These are phyloP conservation scores for Petrocephalus microphthalmus DNA, from an alignment of 2,113 vertebrate species.

Conservation along the genomic window DNA sequence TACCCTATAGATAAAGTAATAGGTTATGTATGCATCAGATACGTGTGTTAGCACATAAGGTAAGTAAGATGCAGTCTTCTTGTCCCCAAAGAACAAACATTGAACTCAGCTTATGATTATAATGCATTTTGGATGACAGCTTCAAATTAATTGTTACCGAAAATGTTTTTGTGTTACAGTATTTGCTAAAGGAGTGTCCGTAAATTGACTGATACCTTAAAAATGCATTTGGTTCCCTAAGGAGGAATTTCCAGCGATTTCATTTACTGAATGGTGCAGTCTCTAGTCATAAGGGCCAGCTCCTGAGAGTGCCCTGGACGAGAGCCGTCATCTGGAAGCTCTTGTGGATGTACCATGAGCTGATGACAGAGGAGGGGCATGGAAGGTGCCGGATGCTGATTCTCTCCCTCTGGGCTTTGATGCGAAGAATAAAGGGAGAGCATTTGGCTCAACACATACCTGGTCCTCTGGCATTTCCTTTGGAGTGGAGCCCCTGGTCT, in stretches of 20 bases:
- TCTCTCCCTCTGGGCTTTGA: not conserved
- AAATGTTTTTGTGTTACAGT: not conserved
- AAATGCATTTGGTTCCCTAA: not conserved
- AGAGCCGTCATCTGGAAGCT: not conserved
- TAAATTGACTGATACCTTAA: not conserved
- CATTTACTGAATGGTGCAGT: not conserved
- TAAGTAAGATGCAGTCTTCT: not conserved
- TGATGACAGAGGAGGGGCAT: not conserved
- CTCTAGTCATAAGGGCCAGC: not conserved
- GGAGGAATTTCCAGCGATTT: not conserved
- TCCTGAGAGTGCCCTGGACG: not conserved
- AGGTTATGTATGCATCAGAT: not conserved
- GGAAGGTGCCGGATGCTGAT: not conserved
- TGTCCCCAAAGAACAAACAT: not conserved
- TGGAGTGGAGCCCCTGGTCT: not conserved
- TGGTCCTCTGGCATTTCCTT: not conserved
- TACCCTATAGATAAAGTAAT: not conserved
- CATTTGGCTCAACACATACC: not conserved
- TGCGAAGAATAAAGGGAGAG: not conserved
- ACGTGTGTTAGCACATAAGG: not conserved
- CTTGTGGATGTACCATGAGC: not conserved
- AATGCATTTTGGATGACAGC: not conserved
- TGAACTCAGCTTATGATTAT: not conserved
- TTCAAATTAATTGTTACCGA: not conserved
- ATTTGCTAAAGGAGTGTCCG: not conserved